These are phyloP conservation scores for Sinocyclocheilus anshuiensis DNA, from an alignment of 2,113 vertebrate genomes.

Conservation along the genomic window DNA sequence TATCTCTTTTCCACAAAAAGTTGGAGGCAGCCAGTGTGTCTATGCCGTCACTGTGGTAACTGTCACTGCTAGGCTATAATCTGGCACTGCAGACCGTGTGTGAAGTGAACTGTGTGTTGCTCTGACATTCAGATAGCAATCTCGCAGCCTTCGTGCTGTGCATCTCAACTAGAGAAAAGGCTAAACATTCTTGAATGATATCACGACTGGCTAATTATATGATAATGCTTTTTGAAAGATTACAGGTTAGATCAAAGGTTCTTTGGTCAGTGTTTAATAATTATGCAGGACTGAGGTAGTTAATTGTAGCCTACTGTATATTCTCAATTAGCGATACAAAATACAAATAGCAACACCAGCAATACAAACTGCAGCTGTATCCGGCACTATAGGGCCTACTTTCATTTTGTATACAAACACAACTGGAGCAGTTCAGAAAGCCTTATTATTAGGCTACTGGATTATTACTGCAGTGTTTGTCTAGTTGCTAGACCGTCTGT, in stretches of 20 bases:
- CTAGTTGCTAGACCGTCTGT: background rate
- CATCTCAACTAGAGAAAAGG: slow-evolving; percentile 58
- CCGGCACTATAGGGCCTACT: background rate
- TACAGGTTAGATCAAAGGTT: slow-evolving; percentile 36
- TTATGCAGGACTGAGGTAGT: background rate
- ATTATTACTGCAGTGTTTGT: background rate
- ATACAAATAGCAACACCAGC: background rate
- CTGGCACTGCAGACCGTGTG: slow-evolving; percentile 57
- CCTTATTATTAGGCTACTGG: background rate
- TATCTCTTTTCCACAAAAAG: slow-evolving; percentile 71
- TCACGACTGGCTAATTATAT: slow-evolving; percentile 49
- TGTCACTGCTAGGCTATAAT: slow-evolving; percentile 61
- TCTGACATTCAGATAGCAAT: slow-evolving; percentile 69
- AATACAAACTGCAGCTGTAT: background rate
- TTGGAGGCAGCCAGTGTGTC: slow-evolving; percentile 55
- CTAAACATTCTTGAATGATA: slow-evolving; percentile 58
- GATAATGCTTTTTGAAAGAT: slow-evolving; percentile 44
- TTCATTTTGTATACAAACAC: background rate
- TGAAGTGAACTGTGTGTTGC: slow-evolving; percentile 64
- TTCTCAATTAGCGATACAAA: background rate
- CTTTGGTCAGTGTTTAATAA: slow-evolving; percentile 19
- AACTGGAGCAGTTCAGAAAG: background rate
- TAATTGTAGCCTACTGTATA: background rate
- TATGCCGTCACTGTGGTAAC: slow-evolving; percentile 55
- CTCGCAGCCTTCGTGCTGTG: slow-evolving; percentile 43